phyloP scores from a whole-genome alignment of 2,888 invertebrate species.

The Drosophila austrosaltans region DNA sequence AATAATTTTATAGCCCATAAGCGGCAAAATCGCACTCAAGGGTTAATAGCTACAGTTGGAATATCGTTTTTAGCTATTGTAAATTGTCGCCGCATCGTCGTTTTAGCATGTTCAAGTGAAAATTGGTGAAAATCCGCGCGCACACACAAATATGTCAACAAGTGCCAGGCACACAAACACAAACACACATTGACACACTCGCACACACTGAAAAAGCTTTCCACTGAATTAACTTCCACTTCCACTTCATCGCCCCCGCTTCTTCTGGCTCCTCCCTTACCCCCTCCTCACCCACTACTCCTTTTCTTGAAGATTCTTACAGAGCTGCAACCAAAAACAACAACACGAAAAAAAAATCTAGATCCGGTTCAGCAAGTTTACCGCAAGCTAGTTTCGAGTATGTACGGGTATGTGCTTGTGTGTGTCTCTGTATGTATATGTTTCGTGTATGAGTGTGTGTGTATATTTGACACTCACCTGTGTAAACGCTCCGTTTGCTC shows the following conservation, averaged over 20 bases:
- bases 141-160: slow-evolving; percentile 70
- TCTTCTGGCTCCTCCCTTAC: slow-evolving; percentile 12
- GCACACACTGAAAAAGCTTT: slow-evolving; percentile 50
- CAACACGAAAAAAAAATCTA: slow-evolving; percentile 59
- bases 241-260: slow-evolving; percentile 29
- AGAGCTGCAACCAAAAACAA: slow-evolving; percentile 56
- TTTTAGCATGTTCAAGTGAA: slow-evolving; percentile 63
- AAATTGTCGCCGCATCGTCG: slow-evolving; percentile 26
- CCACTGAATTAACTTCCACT: slow-evolving; percentile 69
- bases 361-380: slow-evolving; percentile 79
- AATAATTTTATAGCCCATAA: no score
- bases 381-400: slow-evolving; percentile 70
- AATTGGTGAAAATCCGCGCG: slow-evolving; percentile 70
- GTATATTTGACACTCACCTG: slow-evolving; percentile 86
- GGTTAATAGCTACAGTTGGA: slow-evolving; percentile 5
- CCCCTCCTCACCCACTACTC: slow-evolving; percentile 31
- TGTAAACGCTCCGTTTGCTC: slow-evolving; percentile 96
- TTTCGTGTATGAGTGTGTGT: neutral
- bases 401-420: slow-evolving; percentile 17
- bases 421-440: slow-evolving; percentile 1
- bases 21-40: slow-evolving; percentile 1
- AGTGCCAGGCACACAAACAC: slow-evolving; percentile 51
- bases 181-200: slow-evolving; percentile 31
- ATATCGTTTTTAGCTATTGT: slow-evolving; percentile 1
- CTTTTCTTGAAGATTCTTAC: slow-evolving; percentile 63